A percentile compares a stretch with the other conserved stretches of the same genome.
Conservation (phyloP, 2,888 invertebrate genomes). For the Oligia fasciuncula region DNA sequence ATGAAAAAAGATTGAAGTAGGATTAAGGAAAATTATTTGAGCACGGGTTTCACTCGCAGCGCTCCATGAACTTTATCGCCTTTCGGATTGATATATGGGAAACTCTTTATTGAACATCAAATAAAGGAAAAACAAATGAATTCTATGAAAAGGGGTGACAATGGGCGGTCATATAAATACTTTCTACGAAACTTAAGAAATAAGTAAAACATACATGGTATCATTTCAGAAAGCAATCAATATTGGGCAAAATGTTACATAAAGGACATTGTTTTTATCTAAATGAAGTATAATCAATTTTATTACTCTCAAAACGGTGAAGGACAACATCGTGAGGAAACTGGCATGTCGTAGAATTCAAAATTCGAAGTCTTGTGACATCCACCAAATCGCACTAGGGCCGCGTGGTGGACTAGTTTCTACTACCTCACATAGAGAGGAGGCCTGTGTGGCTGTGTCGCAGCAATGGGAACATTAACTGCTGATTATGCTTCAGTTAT, state of each 20-base stretch:
- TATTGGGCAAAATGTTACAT: neutral
- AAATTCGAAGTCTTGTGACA: too few species aligned
- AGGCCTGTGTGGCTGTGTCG: too few species aligned
- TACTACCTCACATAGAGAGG: too few species aligned
- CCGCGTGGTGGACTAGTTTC: too few species aligned
- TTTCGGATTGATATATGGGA: constrained; percentile 22
- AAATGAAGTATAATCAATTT: neutral
- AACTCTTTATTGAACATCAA: constrained; percentile 4
- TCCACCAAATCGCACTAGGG: too few species aligned
- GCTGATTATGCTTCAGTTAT: too few species aligned
- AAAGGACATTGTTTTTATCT: neutral
- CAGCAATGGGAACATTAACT: too few species aligned
- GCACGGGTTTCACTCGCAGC: constrained; percentile 30
- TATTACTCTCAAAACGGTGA: too few species aligned
- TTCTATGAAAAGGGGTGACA: neutral
- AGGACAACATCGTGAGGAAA: too few species aligned
- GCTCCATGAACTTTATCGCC: constrained; percentile 32
- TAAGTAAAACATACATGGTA: neutral
- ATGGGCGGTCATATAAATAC: neutral
- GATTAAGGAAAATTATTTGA: constrained; percentile 53
- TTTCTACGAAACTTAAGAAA: neutral
- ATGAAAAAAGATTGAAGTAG: constrained; percentile 46
- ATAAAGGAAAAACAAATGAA: neutral
- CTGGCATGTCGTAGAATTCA: too few species aligned
- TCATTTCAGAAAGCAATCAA: neutral